Conservation (phyloP, 2,888 invertebrate genomes). For the Tetramorium bicarinatum region DNA sequence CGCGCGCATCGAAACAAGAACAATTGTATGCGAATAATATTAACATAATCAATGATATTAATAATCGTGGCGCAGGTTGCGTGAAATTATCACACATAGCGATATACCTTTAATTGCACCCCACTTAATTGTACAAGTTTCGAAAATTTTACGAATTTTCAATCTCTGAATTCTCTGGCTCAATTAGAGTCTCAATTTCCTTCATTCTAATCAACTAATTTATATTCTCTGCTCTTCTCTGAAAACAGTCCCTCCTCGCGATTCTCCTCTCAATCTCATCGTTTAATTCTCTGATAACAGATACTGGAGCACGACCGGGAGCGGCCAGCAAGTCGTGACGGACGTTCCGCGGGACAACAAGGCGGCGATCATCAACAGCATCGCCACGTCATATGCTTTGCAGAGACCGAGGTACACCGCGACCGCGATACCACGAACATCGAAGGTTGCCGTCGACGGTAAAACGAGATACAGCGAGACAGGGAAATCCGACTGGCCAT, state of each 20-base stretch:
- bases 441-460: slow-evolving; percentile 41
- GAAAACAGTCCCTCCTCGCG: neutral
- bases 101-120: neutral
- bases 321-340: slow-evolving; percentile 72
- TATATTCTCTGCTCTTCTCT: slow-evolving; percentile 16
- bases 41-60: slow-evolving; percentile 27
- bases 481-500: slow-evolving; percentile 75
- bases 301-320: slow-evolving; percentile 80
- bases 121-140: slow-evolving; percentile 15
- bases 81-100: neutral
- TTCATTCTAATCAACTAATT: slow-evolving; percentile 38
- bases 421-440: slow-evolving; percentile 65
- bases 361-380: slow-evolving; percentile 82
- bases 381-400: slow-evolving; percentile 81
- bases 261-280: neutral
- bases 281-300: slow-evolving; percentile 66
- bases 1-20: slow-evolving; percentile 22
- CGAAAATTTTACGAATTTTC: slow-evolving; percentile 18
- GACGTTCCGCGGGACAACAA: slow-evolving; percentile 79
- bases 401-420: slow-evolving; percentile 76
- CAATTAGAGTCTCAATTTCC: slow-evolving; percentile 16
- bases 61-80: neutral
- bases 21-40: slow-evolving; percentile 27
- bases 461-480: slow-evolving; percentile 54
- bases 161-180: neutral